These are phyloP conservation scores for Neogobius melanostomus DNA, from an alignment of 2,113 vertebrate species.

Conservation along the genomic window DNA sequence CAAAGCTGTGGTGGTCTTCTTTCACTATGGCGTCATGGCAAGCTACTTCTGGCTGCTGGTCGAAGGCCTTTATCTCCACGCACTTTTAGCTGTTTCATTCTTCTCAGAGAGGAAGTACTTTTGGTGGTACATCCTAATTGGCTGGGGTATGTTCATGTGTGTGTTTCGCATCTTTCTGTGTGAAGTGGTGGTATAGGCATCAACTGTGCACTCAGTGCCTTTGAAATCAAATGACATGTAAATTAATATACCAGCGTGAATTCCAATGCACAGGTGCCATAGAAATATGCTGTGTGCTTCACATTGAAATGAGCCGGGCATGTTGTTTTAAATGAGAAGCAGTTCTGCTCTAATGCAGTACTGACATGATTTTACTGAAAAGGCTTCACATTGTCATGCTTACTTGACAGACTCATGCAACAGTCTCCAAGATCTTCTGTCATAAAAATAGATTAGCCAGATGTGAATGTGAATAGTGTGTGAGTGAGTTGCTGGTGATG, in stretches of 20 bases:
- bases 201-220: neutral
- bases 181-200: neutral
- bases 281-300: neutral
- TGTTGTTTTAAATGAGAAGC: constrained; percentile 23
- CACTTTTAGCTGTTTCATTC: constrained; percentile 89
- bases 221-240: constrained; percentile 20
- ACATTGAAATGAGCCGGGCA: constrained; percentile 32
- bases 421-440: neutral
- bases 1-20: constrained; percentile 89
- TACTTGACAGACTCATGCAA: neutral
- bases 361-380: neutral
- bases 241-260: constrained; percentile 10
- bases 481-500: too few relatives aligned
- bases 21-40: constrained; percentile 93
- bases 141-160: constrained; percentile 86
- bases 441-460: too few relatives aligned
- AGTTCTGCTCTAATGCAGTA: constrained; percentile 19
- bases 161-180: neutral
- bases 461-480: too few relatives aligned
- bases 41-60: constrained; percentile 96
- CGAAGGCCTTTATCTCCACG: constrained; percentile 93
- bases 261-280: constrained; percentile 15
- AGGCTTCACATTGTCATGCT: neutral
- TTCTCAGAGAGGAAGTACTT: constrained; percentile 93
- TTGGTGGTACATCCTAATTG: constrained; percentile 88